These are phyloP conservation scores for Drosophila prosaltans DNA, from an alignment of 1,140 invertebrate species.

Conservation along the genomic window DNA sequence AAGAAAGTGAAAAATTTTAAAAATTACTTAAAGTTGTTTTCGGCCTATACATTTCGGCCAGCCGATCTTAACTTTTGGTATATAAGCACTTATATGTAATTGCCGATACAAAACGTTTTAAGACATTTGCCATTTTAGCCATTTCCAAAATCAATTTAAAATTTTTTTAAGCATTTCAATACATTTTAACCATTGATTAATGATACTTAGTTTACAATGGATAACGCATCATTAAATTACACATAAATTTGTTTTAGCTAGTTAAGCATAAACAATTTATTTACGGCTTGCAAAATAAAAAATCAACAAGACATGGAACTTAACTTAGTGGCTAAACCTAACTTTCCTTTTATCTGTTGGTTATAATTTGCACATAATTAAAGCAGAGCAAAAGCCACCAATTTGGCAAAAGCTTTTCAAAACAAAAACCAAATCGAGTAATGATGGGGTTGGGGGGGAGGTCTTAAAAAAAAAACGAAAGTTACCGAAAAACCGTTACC, in stretches of 20 bases:
- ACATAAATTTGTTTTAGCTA: constrained; percentile 33
- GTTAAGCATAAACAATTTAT: constrained; percentile 64
- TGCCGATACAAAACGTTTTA: constrained; percentile 24
- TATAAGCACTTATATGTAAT: neutral
- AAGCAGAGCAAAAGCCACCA: constrained; percentile 35
- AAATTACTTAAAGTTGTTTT: neutral
- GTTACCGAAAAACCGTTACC: constrained; percentile 44
- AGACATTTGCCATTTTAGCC: constrained; percentile 42
- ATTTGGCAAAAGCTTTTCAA: constrained; percentile 49
- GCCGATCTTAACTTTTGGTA: neutral
- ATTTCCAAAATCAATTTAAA: constrained; percentile 14
- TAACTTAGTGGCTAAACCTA: neutral
- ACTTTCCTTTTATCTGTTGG: constrained; percentile 35
- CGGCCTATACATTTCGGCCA: neutral
- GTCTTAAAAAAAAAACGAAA: constrained; percentile 25
- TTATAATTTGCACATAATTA: constrained; percentile 44
- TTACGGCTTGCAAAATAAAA: constrained; percentile 72
- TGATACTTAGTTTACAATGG: neutral
- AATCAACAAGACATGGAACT: constrained; percentile 12
- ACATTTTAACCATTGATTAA: constrained; percentile 22
- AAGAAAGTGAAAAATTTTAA: neutral
- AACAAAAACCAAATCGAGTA: constrained; percentile 39
- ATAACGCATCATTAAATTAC: neutral
- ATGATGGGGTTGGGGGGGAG: constrained; percentile 19
- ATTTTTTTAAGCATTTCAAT: constrained; percentile 23